phyloP scores from a whole-genome alignment of 2,888 invertebrate genomes.

The Tetheella fluctuosa region DNA sequence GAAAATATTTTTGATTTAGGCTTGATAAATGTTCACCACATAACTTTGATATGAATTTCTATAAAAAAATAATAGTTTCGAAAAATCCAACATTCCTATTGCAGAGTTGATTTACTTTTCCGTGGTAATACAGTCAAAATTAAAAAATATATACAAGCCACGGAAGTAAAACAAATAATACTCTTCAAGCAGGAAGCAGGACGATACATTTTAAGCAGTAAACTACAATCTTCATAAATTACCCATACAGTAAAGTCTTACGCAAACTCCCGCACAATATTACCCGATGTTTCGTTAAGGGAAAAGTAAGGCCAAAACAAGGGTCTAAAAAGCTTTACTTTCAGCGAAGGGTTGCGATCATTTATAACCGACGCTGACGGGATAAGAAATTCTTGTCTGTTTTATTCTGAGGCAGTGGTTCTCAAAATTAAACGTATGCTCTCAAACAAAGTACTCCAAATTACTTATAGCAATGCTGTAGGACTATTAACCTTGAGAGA shows the following conservation, averaged over 20 bases:
- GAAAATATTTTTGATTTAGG: no score
- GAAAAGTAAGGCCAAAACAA: slow-evolving; percentile 57
- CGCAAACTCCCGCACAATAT: slow-evolving; percentile 27
- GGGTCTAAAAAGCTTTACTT: slow-evolving; percentile 57
- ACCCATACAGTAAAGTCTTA: slow-evolving; percentile 40
- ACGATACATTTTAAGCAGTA: not conserved
- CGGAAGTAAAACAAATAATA: no score
- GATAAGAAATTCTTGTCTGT: slow-evolving; percentile 62
- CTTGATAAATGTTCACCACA: no score
- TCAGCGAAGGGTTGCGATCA: slow-evolving; percentile 64
- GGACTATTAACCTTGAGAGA: no score
- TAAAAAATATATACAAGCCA: no score
- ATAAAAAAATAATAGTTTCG: no score
- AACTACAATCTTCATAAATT: slow-evolving; percentile 33
- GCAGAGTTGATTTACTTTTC: no score
- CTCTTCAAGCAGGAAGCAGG: not conserved
- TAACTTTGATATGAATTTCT: no score
- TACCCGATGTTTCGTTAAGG: slow-evolving; percentile 31
- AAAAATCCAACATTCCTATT: no score
- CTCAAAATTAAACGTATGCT: slow-evolving; percentile 4
- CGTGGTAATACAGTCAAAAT: no score
- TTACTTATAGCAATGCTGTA: no score
- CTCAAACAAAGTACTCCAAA: not conserved
- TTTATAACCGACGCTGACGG: slow-evolving; percentile 70
- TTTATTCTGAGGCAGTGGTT: slow-evolving; percentile 52